Evolutionary conservation across 2,113 vertebrate genomes (phyloP).

Genomic region (Menura novaehollandiae): DNA sequence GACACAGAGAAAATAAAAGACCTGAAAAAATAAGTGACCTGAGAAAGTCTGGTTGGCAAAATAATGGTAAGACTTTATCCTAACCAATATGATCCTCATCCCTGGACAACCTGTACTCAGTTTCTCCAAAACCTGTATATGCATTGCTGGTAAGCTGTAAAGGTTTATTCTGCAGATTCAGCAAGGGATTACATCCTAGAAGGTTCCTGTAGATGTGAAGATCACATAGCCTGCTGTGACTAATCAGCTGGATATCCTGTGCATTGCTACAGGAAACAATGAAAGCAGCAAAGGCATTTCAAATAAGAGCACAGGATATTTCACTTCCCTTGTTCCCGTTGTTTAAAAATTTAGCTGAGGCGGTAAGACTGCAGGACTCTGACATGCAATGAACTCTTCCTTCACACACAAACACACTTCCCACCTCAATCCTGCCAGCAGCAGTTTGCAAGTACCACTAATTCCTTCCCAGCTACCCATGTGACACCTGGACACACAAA

Average conservation of each 20-base stretch:
- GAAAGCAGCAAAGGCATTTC: neutral
- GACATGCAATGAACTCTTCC: neutral
- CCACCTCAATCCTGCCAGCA: neutral
- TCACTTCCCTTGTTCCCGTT: conserved; percentile 16
- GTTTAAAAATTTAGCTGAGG: conserved; percentile 32
- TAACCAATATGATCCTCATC: neutral
- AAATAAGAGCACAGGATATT: conserved; percentile 11
- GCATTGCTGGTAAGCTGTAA: neutral
- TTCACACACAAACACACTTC: neutral
- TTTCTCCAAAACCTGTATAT: neutral
- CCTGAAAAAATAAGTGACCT: neutral
- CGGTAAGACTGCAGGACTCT: neutral
- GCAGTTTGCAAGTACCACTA: neutral
- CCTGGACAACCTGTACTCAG: neutral
- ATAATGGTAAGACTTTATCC: neutral
- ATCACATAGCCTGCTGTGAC: neutral
- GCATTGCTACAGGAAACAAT: conserved; percentile 25
- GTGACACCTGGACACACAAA: neutral
- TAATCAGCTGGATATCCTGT: conserved; percentile 39
- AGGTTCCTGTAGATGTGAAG: conserved; percentile 9
- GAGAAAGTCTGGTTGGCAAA: neutral
- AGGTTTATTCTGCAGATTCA: neutral
- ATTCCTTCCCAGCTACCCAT: neutral
- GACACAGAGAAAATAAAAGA: neutral
- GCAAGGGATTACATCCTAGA: neutral